Percentiles rank a stretch among this genome's conserved stretches.
These are phyloP conservation scores for Lerista edwardsae DNA, from an alignment of 2,797 vertebrate genomes.

Conservation along the genomic window DNA sequence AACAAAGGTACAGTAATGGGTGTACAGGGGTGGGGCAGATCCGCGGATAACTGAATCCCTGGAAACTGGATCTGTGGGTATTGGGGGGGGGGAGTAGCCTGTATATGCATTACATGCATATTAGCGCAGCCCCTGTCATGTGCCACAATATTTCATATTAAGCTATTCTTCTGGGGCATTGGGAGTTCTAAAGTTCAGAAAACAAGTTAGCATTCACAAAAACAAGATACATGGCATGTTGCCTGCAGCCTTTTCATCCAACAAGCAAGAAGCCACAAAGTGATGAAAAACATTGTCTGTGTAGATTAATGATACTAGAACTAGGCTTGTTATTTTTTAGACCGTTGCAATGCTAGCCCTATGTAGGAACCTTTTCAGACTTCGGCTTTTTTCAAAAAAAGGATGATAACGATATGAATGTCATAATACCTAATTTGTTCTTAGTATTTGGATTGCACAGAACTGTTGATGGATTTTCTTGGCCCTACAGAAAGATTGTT, in stretches of 20 bases:
- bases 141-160: conserved; percentile 8
- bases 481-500: conserved; percentile 38
- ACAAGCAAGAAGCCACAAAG: conserved; percentile 45
- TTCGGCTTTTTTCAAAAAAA: conserved; percentile 13
- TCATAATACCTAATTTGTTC: conserved; percentile 60
- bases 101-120: not conserved
- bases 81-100: too few species aligned
- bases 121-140: conserved; percentile 17
- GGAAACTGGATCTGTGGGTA: too few species aligned
- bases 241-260: conserved; percentile 51
- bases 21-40: too few species aligned
- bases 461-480: conserved; percentile 50
- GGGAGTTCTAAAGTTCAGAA: conserved; percentile 57
- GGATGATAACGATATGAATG: not conserved
- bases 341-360: conserved; percentile 44
- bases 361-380: conserved; percentile 36
- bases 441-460: conserved; percentile 40
- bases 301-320: conserved; percentile 50
- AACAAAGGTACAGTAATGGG: too few species aligned
- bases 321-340: conserved; percentile 44
- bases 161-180: conserved; percentile 34
- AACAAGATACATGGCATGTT: conserved; percentile 28
- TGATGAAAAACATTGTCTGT: conserved; percentile 47
- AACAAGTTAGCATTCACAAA: conserved; percentile 47
- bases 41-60: too few species aligned